Percentiles rank a stretch among this genome's conserved stretches.
Evolutionary conservation across 2,888 invertebrate genomes (phyloP).

Genomic region (Scaeva pyrastri): DNA sequence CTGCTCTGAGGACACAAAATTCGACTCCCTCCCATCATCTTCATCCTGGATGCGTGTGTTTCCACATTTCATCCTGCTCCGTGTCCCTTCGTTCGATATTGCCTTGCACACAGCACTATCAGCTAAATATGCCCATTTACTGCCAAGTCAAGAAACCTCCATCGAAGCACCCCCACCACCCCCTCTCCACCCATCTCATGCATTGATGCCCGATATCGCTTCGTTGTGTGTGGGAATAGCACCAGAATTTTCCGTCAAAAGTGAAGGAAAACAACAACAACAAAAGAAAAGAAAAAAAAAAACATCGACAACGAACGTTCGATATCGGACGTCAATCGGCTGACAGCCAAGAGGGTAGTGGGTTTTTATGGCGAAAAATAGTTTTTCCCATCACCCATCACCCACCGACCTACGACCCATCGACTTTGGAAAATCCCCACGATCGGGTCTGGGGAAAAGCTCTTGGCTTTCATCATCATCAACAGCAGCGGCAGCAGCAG

Average conservation of each 20-base stretch:
- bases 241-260: constrained; percentile 21
- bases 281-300: constrained; percentile 17
- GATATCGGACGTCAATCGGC: constrained; percentile 75
- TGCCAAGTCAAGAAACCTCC: constrained; percentile 40
- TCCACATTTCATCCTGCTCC: neutral
- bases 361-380: constrained; percentile 49
- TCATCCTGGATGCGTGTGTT: constrained; percentile 47
- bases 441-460: constrained; percentile 63
- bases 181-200: neutral
- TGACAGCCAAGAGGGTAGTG: constrained; percentile 52
- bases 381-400: constrained; percentile 43
- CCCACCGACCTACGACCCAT: no score
- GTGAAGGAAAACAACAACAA: no score
- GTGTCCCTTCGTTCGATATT: neutral
- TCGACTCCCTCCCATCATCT: constrained; percentile 7
- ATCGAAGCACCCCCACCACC: neutral
- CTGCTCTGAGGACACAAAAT: constrained; percentile 32
- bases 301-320: constrained; percentile 57
- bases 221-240: constrained; percentile 25
- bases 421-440: neutral
- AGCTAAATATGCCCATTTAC: constrained; percentile 63
- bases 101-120: constrained; percentile 47
- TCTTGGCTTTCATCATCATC: constrained; percentile 66
- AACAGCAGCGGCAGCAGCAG: constrained; percentile 34
- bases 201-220: neutral